phyloP scores from a whole-genome alignment of 2,888 invertebrate species.

The Tenthredo mesomela region DNA sequence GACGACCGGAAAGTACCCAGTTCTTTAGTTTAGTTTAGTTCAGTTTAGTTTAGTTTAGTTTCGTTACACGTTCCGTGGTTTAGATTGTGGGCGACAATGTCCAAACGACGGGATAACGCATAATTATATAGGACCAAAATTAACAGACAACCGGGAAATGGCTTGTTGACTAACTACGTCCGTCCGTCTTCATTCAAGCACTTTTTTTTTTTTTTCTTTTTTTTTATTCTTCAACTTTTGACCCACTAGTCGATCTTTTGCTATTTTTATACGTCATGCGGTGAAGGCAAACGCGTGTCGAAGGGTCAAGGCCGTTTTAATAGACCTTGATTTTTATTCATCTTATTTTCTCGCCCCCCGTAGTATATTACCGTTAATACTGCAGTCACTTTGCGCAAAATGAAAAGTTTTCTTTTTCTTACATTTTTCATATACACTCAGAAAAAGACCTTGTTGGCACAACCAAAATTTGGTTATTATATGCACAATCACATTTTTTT shows the following conservation, averaged over 20 bases:
- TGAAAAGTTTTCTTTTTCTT: neutral
- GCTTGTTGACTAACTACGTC: constrained; percentile 23
- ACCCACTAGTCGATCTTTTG: neutral
- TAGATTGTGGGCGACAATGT: constrained; percentile 34
- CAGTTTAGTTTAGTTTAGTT: constrained; percentile 19
- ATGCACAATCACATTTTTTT: no score
- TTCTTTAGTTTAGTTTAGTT: constrained; percentile 8
- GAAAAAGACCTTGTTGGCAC: no score
- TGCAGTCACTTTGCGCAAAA: no score
- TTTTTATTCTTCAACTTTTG: neutral
- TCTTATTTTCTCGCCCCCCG: neutral
- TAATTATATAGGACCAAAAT: constrained; percentile 19
- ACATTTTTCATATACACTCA: no score
- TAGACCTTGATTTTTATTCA: neutral
- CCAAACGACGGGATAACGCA: neutral
- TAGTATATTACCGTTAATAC: no score
- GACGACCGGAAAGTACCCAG: neutral
- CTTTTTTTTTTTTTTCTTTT: neutral
- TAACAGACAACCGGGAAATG: constrained; percentile 16
- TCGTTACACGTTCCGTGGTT: neutral
- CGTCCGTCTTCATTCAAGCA: neutral
- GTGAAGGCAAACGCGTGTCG: neutral
- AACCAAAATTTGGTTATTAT: no score
- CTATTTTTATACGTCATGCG: neutral
- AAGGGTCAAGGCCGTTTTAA: constrained; percentile 1